Conservation (phyloP, 2,888 invertebrate genomes). For the Dilophus febrilis region DNA sequence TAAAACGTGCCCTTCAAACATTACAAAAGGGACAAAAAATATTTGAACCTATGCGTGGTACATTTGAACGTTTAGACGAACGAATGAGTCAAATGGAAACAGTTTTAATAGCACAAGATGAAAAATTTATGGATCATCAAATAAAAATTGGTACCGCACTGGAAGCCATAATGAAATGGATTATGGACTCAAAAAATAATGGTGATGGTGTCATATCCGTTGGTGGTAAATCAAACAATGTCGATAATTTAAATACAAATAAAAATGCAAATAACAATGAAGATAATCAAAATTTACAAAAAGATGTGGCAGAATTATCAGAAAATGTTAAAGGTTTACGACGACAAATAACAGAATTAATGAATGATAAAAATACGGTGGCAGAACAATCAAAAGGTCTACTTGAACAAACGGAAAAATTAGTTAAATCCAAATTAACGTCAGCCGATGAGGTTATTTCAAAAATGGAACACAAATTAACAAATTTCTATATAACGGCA, state of each 20-base stretch:
- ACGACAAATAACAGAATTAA: conserved; percentile 20
- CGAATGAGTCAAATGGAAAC: conserved; percentile 60
- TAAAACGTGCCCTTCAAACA: conserved; percentile 52
- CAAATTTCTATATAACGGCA: conserved; percentile 18
- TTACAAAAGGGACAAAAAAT: conserved; percentile 56
- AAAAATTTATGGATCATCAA: conserved; percentile 25
- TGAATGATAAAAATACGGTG: conserved; percentile 21
- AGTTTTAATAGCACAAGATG: conserved; percentile 43
- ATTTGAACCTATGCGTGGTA: conserved; percentile 50
- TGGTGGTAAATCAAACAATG: neutral
- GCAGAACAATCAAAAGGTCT: conserved; percentile 17
- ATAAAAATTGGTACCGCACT: conserved; percentile 24
- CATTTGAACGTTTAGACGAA: conserved; percentile 54
- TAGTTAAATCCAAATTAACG: conserved; percentile 18
- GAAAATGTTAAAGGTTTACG: conserved; percentile 19
- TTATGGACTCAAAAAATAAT: conserved; percentile 21
- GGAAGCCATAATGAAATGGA: conserved; percentile 27
- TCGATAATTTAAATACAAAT: neutral
- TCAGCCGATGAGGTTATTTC: conserved; percentile 21
- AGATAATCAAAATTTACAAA: conserved; percentile 9
- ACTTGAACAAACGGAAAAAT: conserved; percentile 18
- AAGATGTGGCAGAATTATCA: conserved; percentile 20
- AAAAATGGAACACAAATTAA: conserved; percentile 23
- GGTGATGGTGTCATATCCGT: neutral
- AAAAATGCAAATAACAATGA: conserved; percentile 2